Base-by-base conservation (phyloP, 2,888 invertebrate species). In the Drosophila ustulata region DNA sequence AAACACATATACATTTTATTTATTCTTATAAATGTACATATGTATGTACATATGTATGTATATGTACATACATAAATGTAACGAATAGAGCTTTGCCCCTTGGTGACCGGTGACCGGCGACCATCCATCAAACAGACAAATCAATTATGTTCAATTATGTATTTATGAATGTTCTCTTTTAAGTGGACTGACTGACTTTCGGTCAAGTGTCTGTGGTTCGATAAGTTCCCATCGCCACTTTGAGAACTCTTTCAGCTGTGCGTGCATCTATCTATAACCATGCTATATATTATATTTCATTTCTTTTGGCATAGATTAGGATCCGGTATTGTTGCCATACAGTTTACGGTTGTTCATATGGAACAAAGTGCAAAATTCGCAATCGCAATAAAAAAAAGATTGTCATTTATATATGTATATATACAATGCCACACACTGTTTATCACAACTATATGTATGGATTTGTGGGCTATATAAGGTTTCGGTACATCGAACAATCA, bases 111-210 rank as follows among this genome's bases (percentile, higher is more conserved):
- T 18, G 18, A 18, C 18, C 18, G 18, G 1, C 18, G 18, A 18
- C 53, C 66, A 67, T 39, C 56, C 64, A 76, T 66, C 70, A 59
- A 69, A 68, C 64, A 80, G 75, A 67, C 80, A 78, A 82, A 83
- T 83, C 81, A 83, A 85, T 83, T 83, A 83, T 78, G 80, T 49
- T 78, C 74, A 82, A 82, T 83, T 82, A 80, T 78, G 78, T 65
- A 85, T 66, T 66, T 66, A 66, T 23, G 32, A 61, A 62, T n/a
- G 41, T 46, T 59, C 64, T 47, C 69, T 66, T 47, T 72, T 23
- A 66, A 67, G 66, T 69, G 64, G 62, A 41, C 72, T 66, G 58
- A 41, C 73, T 57, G 58, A 41, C 73, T 53, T 69, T 76, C 39
- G 73, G 65, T 62, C 72, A 70, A 78, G 69, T 76, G 53, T 51